phyloP scores from a whole-genome alignment of 1,140 invertebrate species.

The Rhopalosiphum maidis region DNA sequence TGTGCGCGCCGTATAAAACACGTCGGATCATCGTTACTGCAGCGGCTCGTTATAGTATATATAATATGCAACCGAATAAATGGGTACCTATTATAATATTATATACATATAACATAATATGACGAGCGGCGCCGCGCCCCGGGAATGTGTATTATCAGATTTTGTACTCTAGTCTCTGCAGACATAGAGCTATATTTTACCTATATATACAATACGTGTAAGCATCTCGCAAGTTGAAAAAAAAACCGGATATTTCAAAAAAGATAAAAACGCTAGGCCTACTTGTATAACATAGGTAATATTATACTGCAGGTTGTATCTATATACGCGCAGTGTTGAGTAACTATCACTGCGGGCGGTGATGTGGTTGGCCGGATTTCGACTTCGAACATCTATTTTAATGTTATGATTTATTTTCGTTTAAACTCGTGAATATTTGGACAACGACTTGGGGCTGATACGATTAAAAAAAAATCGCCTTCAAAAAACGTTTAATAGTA shows the following conservation, averaged over 20 bases:
- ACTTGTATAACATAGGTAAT: not conserved
- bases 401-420: not conserved
- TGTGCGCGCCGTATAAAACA: not conserved
- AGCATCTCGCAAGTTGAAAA: not conserved
- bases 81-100: not conserved
- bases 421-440: not conserved
- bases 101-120: not conserved
- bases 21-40: not conserved
- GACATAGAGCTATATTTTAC: not conserved
- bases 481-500: not conserved
- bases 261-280: not conserved
- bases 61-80: not conserved
- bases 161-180: not conserved
- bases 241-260: slow-evolving; percentile 8
- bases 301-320: no score
- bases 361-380: not conserved
- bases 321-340: not conserved
- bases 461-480: not conserved
- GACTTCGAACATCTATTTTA: not conserved
- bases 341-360: not conserved
- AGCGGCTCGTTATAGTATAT: not conserved
- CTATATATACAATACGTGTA: not conserved
- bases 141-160: slow-evolving; percentile 9
- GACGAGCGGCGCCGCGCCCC: not conserved
- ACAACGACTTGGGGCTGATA: not conserved